Conservation (phyloP, 1,140 invertebrate genomes). For the Grapholita molesta region DNA sequence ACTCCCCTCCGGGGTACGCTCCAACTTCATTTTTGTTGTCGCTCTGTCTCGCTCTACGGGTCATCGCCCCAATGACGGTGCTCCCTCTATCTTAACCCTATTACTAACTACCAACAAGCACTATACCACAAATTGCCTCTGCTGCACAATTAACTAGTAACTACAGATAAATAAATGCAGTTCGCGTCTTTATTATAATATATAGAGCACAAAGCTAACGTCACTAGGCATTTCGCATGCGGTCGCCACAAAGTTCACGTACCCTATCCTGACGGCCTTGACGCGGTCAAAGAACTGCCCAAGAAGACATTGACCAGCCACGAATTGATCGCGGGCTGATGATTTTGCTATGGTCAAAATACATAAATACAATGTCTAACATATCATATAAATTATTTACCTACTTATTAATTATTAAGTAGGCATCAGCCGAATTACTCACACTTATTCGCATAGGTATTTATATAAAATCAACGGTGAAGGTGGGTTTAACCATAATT, state of each 20-base stretch:
- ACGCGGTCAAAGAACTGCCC: slow-evolving; percentile 53
- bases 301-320: slow-evolving; percentile 53
- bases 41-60: slow-evolving; percentile 67
- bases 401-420: neutral
- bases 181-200: slow-evolving; percentile 9
- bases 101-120: slow-evolving; percentile 56
- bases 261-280: slow-evolving; percentile 61
- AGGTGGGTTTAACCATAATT: neutral
- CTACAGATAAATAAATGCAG: neutral
- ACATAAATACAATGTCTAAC: neutral
- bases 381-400: neutral
- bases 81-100: slow-evolving; percentile 71
- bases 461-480: neutral
- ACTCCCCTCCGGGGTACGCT: slow-evolving; percentile 30
- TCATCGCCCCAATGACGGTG: slow-evolving; percentile 67
- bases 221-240: slow-evolving; percentile 26
- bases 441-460: neutral
- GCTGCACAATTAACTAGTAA: neutral
- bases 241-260: slow-evolving; percentile 46
- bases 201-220: neutral
- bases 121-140: slow-evolving; percentile 28
- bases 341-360: neutral
- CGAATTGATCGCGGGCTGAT: slow-evolving; percentile 7
- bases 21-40: slow-evolving; percentile 75
- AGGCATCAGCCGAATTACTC: neutral